These are phyloP conservation scores for Boleophthalmus pectinirostris DNA, from an alignment of 2,113 vertebrate genomes.

Conservation along the genomic window DNA sequence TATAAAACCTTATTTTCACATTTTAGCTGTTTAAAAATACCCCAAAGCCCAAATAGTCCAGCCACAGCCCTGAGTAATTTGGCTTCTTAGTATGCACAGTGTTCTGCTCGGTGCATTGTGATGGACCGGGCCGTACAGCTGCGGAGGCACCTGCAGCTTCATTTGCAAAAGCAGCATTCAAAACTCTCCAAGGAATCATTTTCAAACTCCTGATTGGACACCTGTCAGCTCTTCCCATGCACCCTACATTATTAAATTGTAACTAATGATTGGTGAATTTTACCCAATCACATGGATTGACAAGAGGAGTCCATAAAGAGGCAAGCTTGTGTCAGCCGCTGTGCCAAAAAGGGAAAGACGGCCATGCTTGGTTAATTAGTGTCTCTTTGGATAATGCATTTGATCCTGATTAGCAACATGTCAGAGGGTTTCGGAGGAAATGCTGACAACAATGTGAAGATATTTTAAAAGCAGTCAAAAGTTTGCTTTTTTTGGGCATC, in stretches of 20 bases:
- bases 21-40: conserved; percentile 18
- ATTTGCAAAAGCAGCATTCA: conserved; percentile 84
- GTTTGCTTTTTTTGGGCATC: conserved; percentile 63
- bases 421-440: conserved; percentile 75
- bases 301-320: conserved; percentile 68
- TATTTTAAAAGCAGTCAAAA: conserved; percentile 81
- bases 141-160: conserved; percentile 82
- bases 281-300: conserved; percentile 77
- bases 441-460: conserved; percentile 78
- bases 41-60: conserved; percentile 26
- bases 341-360: conserved; percentile 50
- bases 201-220: conserved; percentile 85
- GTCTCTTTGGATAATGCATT: conserved; percentile 75
- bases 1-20: not conserved
- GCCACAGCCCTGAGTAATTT: conserved; percentile 45
- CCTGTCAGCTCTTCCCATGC: conserved; percentile 80
- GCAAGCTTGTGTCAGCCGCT: conserved; percentile 72
- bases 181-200: conserved; percentile 79
- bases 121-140: conserved; percentile 83
- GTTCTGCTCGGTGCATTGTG: conserved; percentile 76
- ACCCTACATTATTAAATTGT: conserved; percentile 73
- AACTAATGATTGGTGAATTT: conserved; percentile 80
- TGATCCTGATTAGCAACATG: conserved; percentile 85
- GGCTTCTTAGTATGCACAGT: conserved; percentile 74
- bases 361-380: conserved; percentile 75